phyloP scores from a whole-genome alignment of 1,140 invertebrate genomes.

The Formica exsecta region DNA sequence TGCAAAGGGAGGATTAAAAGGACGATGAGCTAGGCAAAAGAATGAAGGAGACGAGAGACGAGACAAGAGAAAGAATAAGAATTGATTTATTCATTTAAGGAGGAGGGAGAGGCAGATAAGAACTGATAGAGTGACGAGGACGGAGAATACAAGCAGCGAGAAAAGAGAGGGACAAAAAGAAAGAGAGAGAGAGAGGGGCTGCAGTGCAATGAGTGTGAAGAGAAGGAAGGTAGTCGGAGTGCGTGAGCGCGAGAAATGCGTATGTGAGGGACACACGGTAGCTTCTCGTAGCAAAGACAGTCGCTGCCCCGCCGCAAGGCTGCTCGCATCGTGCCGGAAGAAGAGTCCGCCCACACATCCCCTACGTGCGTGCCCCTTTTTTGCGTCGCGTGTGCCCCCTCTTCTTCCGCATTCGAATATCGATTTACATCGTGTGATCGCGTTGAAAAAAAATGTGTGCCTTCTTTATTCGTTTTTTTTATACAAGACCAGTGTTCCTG shows the following conservation, averaged over 20 bases:
- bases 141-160: not conserved
- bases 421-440: not conserved
- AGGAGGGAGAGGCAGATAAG: conserved; percentile 18
- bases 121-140: conserved; percentile 42
- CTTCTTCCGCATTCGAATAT: conserved; percentile 26
- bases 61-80: conserved; percentile 14
- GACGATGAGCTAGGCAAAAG: not conserved
- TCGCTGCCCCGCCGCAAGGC: conserved; percentile 76
- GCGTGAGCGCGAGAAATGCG: conserved; percentile 73
- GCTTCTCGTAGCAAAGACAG: conserved; percentile 81
- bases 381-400: conserved; percentile 53
- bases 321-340: conserved; percentile 78
- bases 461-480: not conserved
- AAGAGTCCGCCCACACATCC: conserved; percentile 43
- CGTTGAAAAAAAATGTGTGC: not conserved
- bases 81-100: conserved; percentile 35
- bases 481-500: not conserved
- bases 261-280: conserved; percentile 76
- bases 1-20: not conserved
- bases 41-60: not conserved
- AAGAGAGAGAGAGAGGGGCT: conserved; percentile 21
- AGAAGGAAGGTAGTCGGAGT: conserved; percentile 50
- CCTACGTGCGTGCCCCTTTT: conserved; percentile 31
- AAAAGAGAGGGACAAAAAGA: conserved; percentile 35
- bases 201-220: conserved; percentile 9